Evolutionary conservation across 2,113 vertebrate species (phyloP), one percentile per base, ranked within the genome.

Genomic region (Hemiprocne comata): DNA sequence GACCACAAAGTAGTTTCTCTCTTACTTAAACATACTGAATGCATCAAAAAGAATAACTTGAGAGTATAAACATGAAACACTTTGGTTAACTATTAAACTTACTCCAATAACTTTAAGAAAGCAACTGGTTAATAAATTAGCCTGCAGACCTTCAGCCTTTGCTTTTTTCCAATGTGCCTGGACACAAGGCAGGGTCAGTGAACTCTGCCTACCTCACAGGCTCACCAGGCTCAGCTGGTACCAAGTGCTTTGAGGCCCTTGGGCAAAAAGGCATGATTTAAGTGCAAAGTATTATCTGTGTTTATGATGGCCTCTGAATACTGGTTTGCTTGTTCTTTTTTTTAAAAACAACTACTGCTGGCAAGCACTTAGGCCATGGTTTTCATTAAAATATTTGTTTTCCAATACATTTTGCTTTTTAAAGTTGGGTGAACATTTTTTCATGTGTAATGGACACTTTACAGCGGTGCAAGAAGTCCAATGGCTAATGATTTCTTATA

Each of bases 331-430:
- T 57, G 31, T 16, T 82, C 75, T 53, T 85, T 88, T 85, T 78
- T 51, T 50, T 61, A 72, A 91, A n/a, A 73, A 58, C 0, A 12
- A 36, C 61, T 46, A 60, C 36, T 29, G n/a, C 75, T 44, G 53
- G 76, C 93, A 95, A 95, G 73, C 67, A 67, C 72, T 64, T 81
- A 5, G 58, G 77, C 85, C 88, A 58, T 1, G 9, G 36, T 93
- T 91, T 94, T 87, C 74, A 94, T 95, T 87, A 96, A 83, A 98
- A 94, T 77, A 90, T 90, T 95, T 97, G 91, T 93, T 96, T 97
- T 95, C 96, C 96, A 96, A 95, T 94, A 97, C 93, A 97, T 97
- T 96, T 97, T 85, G 75, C 89, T 85, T 78, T 72, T 80, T 70
- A 36, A 90, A 97, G 89, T 96, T 55, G 72, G 77, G 70, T 9